phyloP scores from a whole-genome alignment of 2,888 invertebrate genomes.

The Cephus nigrinus region DNA sequence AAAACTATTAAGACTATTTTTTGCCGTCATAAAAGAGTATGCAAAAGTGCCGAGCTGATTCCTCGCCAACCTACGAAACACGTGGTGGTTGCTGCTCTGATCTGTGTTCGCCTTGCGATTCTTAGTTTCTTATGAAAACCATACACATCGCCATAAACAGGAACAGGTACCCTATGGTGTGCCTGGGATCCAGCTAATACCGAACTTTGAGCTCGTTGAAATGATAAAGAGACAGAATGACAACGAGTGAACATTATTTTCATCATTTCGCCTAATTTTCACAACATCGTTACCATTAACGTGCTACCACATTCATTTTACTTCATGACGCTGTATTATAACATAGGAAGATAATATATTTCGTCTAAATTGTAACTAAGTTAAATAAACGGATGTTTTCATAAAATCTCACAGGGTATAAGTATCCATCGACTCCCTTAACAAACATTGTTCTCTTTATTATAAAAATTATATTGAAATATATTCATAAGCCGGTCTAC shows the following conservation, averaged over 20 bases:
- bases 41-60: background rate
- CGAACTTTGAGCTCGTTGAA: background rate
- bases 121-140: background rate
- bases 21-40: background rate
- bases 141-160: background rate
- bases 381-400: conserved; percentile 57
- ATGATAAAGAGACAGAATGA: background rate
- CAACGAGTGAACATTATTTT: background rate
- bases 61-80: background rate
- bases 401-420: conserved; percentile 1
- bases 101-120: background rate
- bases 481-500: background rate
- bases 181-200: conserved; percentile 9
- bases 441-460: background rate
- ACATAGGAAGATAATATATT: conserved; percentile 52
- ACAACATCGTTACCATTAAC: background rate
- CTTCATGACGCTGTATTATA: conserved; percentile 45
- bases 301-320: conserved; percentile 21
- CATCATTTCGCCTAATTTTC: background rate
- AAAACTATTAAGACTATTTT: background rate
- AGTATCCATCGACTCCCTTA: background rate
- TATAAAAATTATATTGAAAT: background rate
- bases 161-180: conserved; percentile 42
- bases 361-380: conserved; percentile 55
- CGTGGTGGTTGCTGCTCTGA: background rate